Conservation (phyloP, 2,113 vertebrate genomes). For the Reinhardtius hippoglossoides region DNA sequence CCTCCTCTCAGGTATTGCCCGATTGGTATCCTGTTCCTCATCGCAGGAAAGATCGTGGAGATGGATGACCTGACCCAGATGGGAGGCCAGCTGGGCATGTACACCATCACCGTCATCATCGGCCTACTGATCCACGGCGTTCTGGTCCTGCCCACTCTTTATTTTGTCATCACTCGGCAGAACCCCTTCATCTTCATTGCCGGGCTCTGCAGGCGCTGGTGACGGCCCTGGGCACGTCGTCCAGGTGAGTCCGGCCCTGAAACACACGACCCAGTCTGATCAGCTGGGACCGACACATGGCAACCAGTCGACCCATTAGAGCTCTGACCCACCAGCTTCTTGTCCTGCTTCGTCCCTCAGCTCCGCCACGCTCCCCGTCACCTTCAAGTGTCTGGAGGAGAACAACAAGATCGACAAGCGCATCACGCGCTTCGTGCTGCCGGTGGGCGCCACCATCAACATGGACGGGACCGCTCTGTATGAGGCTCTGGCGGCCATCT, state of each 20-base stretch:
- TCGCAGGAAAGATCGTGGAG: conserved; percentile 97
- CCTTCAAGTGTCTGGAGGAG: conserved; percentile 96
- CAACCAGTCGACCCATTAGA: no score
- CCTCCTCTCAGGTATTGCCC: conserved; percentile 90
- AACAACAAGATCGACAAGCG: conserved; percentile 95
- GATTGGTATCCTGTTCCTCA: conserved; percentile 94
- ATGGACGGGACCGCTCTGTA: conserved; percentile 98
- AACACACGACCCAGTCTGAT: neutral
- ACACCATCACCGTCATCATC: conserved; percentile 94
- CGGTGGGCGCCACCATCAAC: conserved; percentile 96
- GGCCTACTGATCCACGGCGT: conserved; percentile 92
- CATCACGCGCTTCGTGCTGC: conserved; percentile 94
- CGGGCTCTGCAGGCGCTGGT: conserved; percentile 94
- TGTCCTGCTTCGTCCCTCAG: conserved; percentile 69
- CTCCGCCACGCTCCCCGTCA: conserved; percentile 95
- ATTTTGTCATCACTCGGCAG: conserved; percentile 92
- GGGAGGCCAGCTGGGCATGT: conserved; percentile 97
- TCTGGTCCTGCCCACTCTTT: conserved; percentile 93
- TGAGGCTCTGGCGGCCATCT: conserved; percentile 96
- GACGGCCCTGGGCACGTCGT: conserved; percentile 95
- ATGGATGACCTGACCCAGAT: conserved; percentile 98
- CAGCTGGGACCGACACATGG: no score
- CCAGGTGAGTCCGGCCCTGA: conserved; percentile 85
- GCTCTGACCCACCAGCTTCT: no score
- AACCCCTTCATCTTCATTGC: conserved; percentile 96